phyloP scores from a whole-genome alignment of 2,888 invertebrate genomes.

The Andrena trimmerana region DNA sequence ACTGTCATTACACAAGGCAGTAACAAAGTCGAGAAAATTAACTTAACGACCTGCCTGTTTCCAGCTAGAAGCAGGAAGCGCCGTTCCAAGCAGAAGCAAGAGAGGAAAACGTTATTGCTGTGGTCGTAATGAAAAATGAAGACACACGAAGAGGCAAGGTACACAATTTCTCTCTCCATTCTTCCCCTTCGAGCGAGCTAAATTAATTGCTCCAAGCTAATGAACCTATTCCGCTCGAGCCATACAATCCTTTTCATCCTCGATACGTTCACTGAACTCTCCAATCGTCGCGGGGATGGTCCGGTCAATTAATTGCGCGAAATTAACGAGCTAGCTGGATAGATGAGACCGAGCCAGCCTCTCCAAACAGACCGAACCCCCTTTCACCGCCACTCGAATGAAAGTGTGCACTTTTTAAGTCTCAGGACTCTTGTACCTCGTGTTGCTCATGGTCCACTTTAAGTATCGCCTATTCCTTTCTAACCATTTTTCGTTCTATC shows the following conservation, averaged over 20 bases:
- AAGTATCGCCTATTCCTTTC: slow-evolving; percentile 15
- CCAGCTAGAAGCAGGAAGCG: slow-evolving; percentile 41
- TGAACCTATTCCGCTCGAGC: slow-evolving; percentile 36
- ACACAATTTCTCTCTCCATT: slow-evolving; percentile 8
- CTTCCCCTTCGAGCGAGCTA: slow-evolving; percentile 21
- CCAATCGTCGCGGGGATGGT: slow-evolving; percentile 24
- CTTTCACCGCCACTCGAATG: slow-evolving; percentile 31
- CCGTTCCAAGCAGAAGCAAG: slow-evolving; percentile 2
- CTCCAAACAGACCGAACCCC: not conserved
- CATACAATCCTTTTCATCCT: slow-evolving; percentile 37
- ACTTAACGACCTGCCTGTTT: slow-evolving; percentile 32
- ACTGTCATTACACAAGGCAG: slow-evolving; percentile 7
- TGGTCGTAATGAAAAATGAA: slow-evolving; percentile 26
- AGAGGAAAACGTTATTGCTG: slow-evolving; percentile 5
- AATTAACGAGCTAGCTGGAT: slow-evolving; percentile 45
- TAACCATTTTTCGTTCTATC: slow-evolving; percentile 27
- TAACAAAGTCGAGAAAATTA: slow-evolving; percentile 31
- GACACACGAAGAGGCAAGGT: slow-evolving; percentile 22
- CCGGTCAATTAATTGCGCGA: slow-evolving; percentile 46
- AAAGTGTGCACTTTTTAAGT: slow-evolving; percentile 26
- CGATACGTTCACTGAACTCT: slow-evolving; percentile 38
- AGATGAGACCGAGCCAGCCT: slow-evolving; percentile 38
- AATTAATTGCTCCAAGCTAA: slow-evolving; percentile 62
- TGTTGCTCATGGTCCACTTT: slow-evolving; percentile 1
- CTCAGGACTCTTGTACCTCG: slow-evolving; percentile 12